These are phyloP conservation scores for Orthonyx spaldingii DNA, from an alignment of 2,113 vertebrate species.

Conservation along the genomic window DNA sequence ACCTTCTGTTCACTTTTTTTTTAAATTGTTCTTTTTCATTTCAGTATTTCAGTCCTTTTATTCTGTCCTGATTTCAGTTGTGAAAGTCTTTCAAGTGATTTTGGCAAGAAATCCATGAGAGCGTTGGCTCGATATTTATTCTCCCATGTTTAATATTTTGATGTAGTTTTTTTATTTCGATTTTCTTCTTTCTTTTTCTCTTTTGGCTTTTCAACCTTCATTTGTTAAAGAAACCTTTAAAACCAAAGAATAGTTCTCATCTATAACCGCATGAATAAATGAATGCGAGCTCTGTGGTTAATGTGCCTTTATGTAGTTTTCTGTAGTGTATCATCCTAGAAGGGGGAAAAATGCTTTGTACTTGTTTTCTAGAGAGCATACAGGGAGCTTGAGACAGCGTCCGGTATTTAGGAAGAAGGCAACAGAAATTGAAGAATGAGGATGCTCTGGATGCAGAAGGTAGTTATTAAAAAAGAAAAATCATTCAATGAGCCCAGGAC, in stretches of 20 bases:
- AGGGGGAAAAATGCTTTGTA: background rate
- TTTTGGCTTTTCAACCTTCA: background rate
- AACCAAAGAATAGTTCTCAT: background rate
- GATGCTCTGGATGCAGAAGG: background rate
- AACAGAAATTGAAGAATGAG: background rate
- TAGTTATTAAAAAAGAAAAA: background rate
- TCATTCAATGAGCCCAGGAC: background rate
- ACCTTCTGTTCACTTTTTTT: background rate
- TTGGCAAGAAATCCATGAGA: background rate
- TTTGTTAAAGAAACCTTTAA: slow-evolving; percentile 9
- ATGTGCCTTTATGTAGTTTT: background rate
- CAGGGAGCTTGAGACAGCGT: background rate
- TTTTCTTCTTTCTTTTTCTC: background rate
- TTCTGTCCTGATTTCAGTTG: background rate
- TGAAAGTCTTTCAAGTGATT: slow-evolving; percentile 17
- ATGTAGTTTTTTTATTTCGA: background rate
- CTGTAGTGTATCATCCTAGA: background rate
- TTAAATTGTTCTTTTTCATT: background rate
- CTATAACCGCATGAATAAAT: background rate
- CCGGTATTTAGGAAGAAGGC: background rate
- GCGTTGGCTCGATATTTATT: background rate
- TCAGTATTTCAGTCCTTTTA: background rate
- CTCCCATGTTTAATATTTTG: slow-evolving; percentile 3
- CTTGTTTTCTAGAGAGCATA: background rate
- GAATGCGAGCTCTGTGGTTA: slow-evolving; percentile 20